A percentile compares a stretch with the other conserved stretches of the same genome.
Conservation (phyloP, 2,113 vertebrate genomes). For the Sus scrofa region DNA sequence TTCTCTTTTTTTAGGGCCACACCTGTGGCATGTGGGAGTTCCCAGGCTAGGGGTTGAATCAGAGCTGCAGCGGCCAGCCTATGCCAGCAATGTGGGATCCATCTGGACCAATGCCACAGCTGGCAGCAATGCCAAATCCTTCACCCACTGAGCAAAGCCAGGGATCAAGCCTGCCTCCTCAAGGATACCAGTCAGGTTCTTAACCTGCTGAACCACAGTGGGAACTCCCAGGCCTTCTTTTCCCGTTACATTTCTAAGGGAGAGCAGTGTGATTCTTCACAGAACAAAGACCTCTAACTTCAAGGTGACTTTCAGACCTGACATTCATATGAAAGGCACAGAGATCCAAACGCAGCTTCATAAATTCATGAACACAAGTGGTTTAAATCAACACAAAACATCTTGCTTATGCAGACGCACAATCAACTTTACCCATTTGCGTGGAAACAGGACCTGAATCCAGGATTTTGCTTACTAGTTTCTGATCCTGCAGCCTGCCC, state of each 20-base stretch:
- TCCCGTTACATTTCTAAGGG: background rate
- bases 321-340: background rate
- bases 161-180: no score
- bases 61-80: no score
- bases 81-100: no score
- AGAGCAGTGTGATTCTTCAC: background rate
- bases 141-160: no score
- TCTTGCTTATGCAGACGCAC: background rate
- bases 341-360: slow-evolving; percentile 24
- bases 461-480: background rate
- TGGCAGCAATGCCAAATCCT: no score
- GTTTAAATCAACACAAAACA: slow-evolving; percentile 15
- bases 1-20: no score
- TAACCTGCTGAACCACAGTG: no score
- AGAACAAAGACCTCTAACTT: background rate
- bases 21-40: no score
- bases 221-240: background rate
- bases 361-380: background rate
- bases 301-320: slow-evolving; percentile 31
- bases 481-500: background rate
- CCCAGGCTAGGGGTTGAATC: no score
- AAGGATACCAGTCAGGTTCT: no score
- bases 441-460: background rate
- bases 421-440: background rate
- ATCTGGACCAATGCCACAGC: no score